Base-by-base conservation (phyloP, 2,888 invertebrate genomes). In the Tanaodytes sp. region DNA sequence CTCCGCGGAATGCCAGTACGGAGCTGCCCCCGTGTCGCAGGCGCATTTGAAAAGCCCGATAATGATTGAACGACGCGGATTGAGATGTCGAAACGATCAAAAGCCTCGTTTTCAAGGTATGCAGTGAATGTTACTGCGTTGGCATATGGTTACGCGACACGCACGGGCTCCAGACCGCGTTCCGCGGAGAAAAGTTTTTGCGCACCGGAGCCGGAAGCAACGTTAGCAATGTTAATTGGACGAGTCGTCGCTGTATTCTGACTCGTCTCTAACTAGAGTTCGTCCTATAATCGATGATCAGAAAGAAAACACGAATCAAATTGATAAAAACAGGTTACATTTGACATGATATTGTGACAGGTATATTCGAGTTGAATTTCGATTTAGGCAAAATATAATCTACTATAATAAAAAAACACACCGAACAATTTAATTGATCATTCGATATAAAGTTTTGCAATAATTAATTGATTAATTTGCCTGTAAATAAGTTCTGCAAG, bases 161-260 rank as follows among this genome's bases (percentile, higher is more conserved):
- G 16, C 46, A 18, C 8, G 39, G 14, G n/a, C 20, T 16, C 6
- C 5, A 27, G 20, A 42, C 42, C 37, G 59, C 33, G 33, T 54
- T 40, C 52, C 39, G 40, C 61, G 45, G 20, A 9, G 45, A 49
- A 43, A 37, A 16, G 20, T 14, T 39, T 49, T 54, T 40, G 54
- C 49, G 43, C 33, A 5, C n/a, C 45, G 20, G 45, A 67, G 45
- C 61, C 61, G 67, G 66, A 66, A 61, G 61, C 49, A 15, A 31
- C 61, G 43, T 55, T 55, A 57, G 67, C 42, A 61, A 61, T 57
- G 61, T 67, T 67, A 61, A 61, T 55, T 67, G 43, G 59, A 14
- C 48, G 40, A 31, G 30, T 27, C 42, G 33, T 27, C 27, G 33
- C 43, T 42, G 33, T 43, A 36, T 20, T 54, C 42, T 12, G 19